Conservation (phyloP, 2,888 invertebrate species). For the Pyrocoelia pectoralis region DNA sequence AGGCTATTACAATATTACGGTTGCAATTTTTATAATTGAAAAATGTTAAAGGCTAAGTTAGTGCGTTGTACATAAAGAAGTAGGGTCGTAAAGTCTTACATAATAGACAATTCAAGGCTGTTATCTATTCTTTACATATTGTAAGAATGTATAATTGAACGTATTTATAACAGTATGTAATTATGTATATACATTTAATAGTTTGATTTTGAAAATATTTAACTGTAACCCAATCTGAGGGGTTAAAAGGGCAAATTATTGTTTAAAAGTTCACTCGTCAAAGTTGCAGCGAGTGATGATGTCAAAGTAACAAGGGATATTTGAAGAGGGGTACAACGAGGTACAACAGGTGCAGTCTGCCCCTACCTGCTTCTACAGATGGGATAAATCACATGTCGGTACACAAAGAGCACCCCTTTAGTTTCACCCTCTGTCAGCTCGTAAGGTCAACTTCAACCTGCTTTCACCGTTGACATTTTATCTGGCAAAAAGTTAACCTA, state of each 20-base stretch:
- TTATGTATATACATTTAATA: no score
- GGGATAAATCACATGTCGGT: conserved; percentile 56
- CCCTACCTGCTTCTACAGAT: conserved; percentile 53
- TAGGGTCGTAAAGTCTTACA: conserved; percentile 38
- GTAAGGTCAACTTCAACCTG: conserved; percentile 47
- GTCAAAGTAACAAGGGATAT: conserved; percentile 21
- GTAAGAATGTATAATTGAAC: not conserved
- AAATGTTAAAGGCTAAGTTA: conserved; percentile 23
- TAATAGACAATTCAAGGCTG: conserved; percentile 27
- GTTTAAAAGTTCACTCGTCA: conserved; percentile 32
- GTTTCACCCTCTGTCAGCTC: conserved; percentile 45
- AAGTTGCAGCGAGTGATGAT: conserved; percentile 26
- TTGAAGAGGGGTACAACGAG: conserved; percentile 44
- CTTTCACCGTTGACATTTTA: conserved; percentile 30
- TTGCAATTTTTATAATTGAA: conserved; percentile 37
- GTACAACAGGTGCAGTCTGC: conserved; percentile 55
- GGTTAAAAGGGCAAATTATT: conserved; percentile 13
- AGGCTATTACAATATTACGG: conserved; percentile 34
- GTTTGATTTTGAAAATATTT: not conserved
- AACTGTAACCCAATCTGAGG: not conserved
- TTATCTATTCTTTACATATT: not conserved
- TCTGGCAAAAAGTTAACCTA: conserved; percentile 27
- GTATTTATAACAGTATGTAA: not conserved
- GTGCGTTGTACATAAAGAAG: conserved; percentile 37
- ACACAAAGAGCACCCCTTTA: conserved; percentile 48